Base-by-base conservation (phyloP, 64 coral and sea anemone genomes). In the Actinia tenebrosa region DNA sequence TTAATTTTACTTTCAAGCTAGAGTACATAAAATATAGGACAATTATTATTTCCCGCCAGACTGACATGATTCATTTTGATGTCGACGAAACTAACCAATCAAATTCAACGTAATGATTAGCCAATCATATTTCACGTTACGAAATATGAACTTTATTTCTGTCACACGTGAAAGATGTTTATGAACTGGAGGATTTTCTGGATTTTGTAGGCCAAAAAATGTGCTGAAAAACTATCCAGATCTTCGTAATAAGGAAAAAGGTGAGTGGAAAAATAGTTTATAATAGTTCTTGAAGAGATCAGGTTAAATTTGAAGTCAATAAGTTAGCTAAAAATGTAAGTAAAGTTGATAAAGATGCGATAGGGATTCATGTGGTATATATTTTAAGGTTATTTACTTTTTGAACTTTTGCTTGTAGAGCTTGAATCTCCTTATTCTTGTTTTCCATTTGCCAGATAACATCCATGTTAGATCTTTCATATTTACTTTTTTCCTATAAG, bases 381-480 rank as follows among this genome's bases (percentile, higher is more conserved):
- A 13, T 56, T 10, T 56, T 10, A 56, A 56, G 14, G 56, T 58
- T 58, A 42, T 50, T n/a, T 91, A 94, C 95, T 83, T 91, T 98
- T 86, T 93, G 91, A 83, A 86, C 16, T 99, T 86, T 95, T 63
- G 90, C 42, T 80, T 89, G 89, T 88, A 99, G 53, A 17, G 86
- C 56, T 80, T 92, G 89, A 10, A 99, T 79, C 80, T 99, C 97
- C 47, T 99, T 95, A 55, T 95, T 95, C 60, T 99, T 99, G 60
- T 72, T 91, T 46, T 99, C 97, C 88, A 99, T 80, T 78, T 99
- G 97, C 97, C 97, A 99, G 23, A 89, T 71, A 19, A 99, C 79
- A 89, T 99, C 97, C 84, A 95, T 66, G 84, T 87, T 92, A n/a
- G 93, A 80, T 53, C 93, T 89, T 23, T 99, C 97, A 60, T 89